Conservation (phyloP, 2,113 vertebrate genomes). For the Desmodus rotundus region DNA sequence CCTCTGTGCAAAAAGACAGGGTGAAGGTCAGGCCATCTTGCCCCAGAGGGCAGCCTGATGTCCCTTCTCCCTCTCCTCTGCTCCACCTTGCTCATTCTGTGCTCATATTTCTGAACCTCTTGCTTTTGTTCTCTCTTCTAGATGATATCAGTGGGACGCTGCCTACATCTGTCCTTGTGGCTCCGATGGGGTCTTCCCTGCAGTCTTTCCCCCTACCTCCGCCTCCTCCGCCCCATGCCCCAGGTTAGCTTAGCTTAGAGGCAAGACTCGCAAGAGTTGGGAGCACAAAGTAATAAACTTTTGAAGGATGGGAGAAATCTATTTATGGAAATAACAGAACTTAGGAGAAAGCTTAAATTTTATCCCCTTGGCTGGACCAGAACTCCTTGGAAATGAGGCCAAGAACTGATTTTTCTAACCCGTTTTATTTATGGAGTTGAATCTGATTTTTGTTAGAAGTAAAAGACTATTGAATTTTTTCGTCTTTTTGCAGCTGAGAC, state of each 20-base stretch:
- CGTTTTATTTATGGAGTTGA: slow-evolving; percentile 46
- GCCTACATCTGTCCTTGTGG: slow-evolving; percentile 93
- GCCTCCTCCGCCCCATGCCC: slow-evolving; percentile 92
- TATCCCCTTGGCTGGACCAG: slow-evolving; percentile 27
- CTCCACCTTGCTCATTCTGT: slow-evolving; percentile 18
- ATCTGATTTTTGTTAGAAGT: slow-evolving; percentile 55
- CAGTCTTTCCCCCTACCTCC: slow-evolving; percentile 96
- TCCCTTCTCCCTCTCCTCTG: slow-evolving; percentile 7
- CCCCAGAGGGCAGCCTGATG: slow-evolving; percentile 16
- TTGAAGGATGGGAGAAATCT: slow-evolving; percentile 50
- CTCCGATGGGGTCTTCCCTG: slow-evolving; percentile 93
- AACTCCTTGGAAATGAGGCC: slow-evolving; percentile 48
- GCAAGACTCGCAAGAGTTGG: slow-evolving; percentile 71
- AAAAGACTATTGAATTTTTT: slow-evolving; percentile 42
- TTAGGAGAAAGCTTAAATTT: slow-evolving; percentile 35
- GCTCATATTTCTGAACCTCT: slow-evolving; percentile 64
- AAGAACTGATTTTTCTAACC: slow-evolving; percentile 52
- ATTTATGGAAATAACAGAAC: slow-evolving; percentile 22
- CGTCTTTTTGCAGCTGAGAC: slow-evolving; percentile 3
- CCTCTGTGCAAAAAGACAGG: background rate
- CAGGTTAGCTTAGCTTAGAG: slow-evolving; percentile 91
- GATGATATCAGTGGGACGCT: slow-evolving; percentile 96
- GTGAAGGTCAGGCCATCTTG: background rate
- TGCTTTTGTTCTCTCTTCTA: slow-evolving; percentile 85
- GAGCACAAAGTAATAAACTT: slow-evolving; percentile 18